A percentile compares a stretch with the other conserved stretches of the same genome.
Conservation (phyloP, 2,888 invertebrate genomes). For the Chymomyza procnemis region DNA sequence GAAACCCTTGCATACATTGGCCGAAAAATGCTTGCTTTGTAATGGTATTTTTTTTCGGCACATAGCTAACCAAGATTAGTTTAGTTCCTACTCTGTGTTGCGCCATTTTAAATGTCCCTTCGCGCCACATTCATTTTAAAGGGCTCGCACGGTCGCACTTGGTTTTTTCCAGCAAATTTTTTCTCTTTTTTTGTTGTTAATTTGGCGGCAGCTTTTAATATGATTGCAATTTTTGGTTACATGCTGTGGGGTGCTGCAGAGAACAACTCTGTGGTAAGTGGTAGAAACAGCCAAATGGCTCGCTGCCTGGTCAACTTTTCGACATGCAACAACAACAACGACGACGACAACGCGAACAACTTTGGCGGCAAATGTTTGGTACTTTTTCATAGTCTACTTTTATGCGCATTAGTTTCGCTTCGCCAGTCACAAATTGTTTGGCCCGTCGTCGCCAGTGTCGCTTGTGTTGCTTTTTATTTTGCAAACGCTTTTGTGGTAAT, state of each 20-base stretch:
- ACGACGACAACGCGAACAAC: constrained; percentile 10
- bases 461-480: constrained; percentile 39
- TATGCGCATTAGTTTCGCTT: constrained; percentile 64
- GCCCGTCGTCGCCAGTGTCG: constrained; percentile 31
- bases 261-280: constrained; percentile 10
- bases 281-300: constrained; percentile 34
- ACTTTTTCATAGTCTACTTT: constrained; percentile 50
- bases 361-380: constrained; percentile 21
- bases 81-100: constrained; percentile 27
- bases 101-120: constrained; percentile 38
- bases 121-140: constrained; percentile 39
- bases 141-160: constrained; percentile 10
- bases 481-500: constrained; percentile 44
- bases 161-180: constrained; percentile 7
- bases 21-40: constrained; percentile 44
- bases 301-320: constrained; percentile 42
- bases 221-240: constrained; percentile 67
- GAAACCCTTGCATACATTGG: constrained; percentile 26
- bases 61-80: constrained; percentile 50
- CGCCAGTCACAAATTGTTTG: constrained; percentile 56
- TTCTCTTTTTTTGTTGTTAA: constrained; percentile 35
- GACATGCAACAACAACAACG: constrained; percentile 21
- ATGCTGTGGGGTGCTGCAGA: constrained; percentile 29
- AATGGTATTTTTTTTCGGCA: not conserved
- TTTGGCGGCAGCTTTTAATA: constrained; percentile 59